Conservation (phyloP, 1,140 invertebrate genomes). For the Drosophila sp. region DNA sequence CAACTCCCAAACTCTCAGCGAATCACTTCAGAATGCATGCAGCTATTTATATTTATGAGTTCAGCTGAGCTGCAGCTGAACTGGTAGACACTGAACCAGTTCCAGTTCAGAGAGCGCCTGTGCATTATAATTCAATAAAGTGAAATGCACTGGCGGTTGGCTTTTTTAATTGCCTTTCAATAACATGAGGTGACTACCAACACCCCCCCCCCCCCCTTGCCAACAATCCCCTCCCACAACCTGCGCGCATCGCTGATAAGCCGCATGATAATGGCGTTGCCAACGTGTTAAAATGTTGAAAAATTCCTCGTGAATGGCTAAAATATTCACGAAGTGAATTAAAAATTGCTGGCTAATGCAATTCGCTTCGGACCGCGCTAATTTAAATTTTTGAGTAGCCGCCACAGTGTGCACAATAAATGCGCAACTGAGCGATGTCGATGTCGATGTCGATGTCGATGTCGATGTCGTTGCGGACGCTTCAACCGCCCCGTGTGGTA, state of each 20-base stretch:
- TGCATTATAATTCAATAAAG: constrained; percentile 82
- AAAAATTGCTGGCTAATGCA: constrained; percentile 69
- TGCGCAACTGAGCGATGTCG: constrained; percentile 46
- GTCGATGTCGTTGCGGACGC: no score
- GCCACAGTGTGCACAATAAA: constrained; percentile 48
- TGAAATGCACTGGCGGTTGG: constrained; percentile 56
- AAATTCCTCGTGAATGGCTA: constrained; percentile 47
- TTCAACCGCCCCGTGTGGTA: constrained; percentile 21
- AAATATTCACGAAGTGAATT: constrained; percentile 76
- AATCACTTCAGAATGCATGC: constrained; percentile 51
- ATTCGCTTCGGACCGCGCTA: constrained; percentile 59
- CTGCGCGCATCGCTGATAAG: constrained; percentile 49
- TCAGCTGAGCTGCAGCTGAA: constrained; percentile 10
- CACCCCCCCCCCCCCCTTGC: no score
- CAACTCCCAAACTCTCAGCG: neutral
- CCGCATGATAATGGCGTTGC: constrained; percentile 69
- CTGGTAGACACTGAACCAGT: constrained; percentile 7
- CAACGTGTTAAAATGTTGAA: constrained; percentile 75
- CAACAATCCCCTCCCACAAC: no score
- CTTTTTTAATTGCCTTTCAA: constrained; percentile 84
- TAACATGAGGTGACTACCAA: constrained; percentile 36
- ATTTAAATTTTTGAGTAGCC: constrained; percentile 77
- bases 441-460: no score
- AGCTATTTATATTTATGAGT: constrained; percentile 81
- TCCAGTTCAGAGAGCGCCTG: constrained; percentile 8